Base-by-base conservation (phyloP, 2,888 invertebrate genomes). In the Alviniconcha strummeri region DNA sequence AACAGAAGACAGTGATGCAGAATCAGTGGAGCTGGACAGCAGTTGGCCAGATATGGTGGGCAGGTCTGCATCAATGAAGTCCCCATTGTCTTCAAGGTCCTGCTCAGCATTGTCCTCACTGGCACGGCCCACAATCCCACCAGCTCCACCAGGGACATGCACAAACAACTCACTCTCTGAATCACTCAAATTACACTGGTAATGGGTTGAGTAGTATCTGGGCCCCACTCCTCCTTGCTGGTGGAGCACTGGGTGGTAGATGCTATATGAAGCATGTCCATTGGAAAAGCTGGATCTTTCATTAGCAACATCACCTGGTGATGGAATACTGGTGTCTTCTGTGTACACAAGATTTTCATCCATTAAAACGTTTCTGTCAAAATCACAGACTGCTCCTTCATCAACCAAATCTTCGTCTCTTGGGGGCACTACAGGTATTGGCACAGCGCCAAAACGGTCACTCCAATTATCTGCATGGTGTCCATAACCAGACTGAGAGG, bases 41-140 rank as follows among this genome's bases (percentile, higher is more conserved):
- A 89, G 88, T n/a, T 89, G 87, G 67, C 89, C 87, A 8, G 88
- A 87, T 85, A 88, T 87, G 76, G 89, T 87, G n/a, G 91, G 91
- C 56, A 92, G 87, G 85, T 92, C 92, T 72, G 92, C 88, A 84
- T 92, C 92, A 82, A 92, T 92, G 84, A 91, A 92, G 84, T 92
- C 92, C 8, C 92, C 92, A n/a, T 89, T 88, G 76, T 92, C 92
- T 75, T 92, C 92, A 81, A 87, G 86, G 83, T 85, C 88, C 75
- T 84, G 83, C n/a, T 60, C 60, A 60, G 83, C 74, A 67, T 69
- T 52, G 54, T 56, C 69, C 19, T 54, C 67, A n/a, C 55, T 69
- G 11, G 15, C 19, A 9, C 15, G 76, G 19, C 64, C 82, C 54
- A 19, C 82, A 13, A 9, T 64, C 4, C 55, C 77, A 52, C 15